These are phyloP conservation scores for Antrozous pallidus DNA, from an alignment of 2,797 vertebrate species.

Conservation along the genomic window DNA sequence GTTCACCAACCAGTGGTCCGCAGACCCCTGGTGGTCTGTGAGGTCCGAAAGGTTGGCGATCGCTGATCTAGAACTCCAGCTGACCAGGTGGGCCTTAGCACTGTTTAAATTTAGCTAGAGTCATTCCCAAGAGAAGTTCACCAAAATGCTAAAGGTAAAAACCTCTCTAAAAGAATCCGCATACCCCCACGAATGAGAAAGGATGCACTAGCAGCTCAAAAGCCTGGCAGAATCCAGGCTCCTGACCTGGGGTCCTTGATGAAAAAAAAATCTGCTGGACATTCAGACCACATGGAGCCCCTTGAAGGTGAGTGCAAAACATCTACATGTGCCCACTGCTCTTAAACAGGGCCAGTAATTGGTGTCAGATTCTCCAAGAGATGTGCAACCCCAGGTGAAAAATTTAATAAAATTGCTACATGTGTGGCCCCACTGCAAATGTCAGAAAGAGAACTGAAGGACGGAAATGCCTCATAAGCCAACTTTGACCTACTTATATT, in stretches of 20 bases:
- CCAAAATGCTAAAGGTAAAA: not conserved
- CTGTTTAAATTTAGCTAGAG: not conserved
- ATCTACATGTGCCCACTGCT: fast-evolving
- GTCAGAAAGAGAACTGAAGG: not conserved
- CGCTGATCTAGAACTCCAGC: not conserved
- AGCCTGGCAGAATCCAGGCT: not conserved
- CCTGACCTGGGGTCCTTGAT: not conserved
- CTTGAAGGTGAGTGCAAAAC: too few relatives aligned
- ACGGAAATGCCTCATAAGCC: not conserved
- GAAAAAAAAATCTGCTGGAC: not conserved
- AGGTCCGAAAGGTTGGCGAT: too few relatives aligned
- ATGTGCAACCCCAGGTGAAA: not conserved
- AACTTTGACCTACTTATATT: fast-evolving
- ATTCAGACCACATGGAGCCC: fast-evolving
- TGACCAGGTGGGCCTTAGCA: fast-evolving
- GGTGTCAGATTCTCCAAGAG: not conserved
- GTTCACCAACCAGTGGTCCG: too few relatives aligned
- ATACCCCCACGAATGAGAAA: fast-evolving
- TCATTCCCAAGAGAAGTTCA: not conserved
- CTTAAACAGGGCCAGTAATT: not conserved
- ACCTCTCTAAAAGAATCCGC: fast-evolving
- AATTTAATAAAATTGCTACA: not conserved
- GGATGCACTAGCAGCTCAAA: fast-evolving
- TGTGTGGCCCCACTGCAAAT: fast-evolving
- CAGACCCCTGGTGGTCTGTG: too few relatives aligned